phyloP scores from a whole-genome alignment of 1,140 invertebrate species.

The Ceratina japonica region DNA sequence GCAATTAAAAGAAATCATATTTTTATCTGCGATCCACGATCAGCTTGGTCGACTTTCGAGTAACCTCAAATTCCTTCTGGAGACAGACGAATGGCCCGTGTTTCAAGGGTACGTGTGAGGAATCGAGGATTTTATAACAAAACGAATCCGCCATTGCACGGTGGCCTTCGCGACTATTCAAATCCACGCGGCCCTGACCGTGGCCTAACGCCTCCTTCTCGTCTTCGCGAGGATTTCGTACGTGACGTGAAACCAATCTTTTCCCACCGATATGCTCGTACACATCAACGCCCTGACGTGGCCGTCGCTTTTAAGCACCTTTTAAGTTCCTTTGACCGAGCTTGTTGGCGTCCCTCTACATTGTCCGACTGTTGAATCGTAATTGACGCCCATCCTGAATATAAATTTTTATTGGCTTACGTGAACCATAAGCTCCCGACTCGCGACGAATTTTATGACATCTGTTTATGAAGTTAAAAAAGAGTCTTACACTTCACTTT shows the following conservation, averaged over 20 bases:
- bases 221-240: constrained; percentile 23
- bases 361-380: background rate
- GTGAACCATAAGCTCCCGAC: background rate
- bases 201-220: constrained; percentile 31
- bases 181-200: constrained; percentile 36
- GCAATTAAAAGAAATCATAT: background rate
- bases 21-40: constrained; percentile 6
- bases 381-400: background rate
- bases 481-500: no score
- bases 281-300: background rate
- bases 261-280: background rate
- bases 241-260: constrained; percentile 42
- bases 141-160: constrained; percentile 43
- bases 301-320: constrained; percentile 26
- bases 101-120: constrained; percentile 43
- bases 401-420: constrained; percentile 1
- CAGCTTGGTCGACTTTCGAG: constrained; percentile 4
- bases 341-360: background rate
- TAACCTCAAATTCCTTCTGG: constrained; percentile 28
- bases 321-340: constrained; percentile 27
- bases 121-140: constrained; percentile 50
- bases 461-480: no score
- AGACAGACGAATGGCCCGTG: constrained; percentile 14
- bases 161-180: constrained; percentile 45
- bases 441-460: no score